Evolutionary conservation across 1,140 invertebrate genomes (phyloP).

Genomic region (Leptinotarsa undecemlineata): DNA sequence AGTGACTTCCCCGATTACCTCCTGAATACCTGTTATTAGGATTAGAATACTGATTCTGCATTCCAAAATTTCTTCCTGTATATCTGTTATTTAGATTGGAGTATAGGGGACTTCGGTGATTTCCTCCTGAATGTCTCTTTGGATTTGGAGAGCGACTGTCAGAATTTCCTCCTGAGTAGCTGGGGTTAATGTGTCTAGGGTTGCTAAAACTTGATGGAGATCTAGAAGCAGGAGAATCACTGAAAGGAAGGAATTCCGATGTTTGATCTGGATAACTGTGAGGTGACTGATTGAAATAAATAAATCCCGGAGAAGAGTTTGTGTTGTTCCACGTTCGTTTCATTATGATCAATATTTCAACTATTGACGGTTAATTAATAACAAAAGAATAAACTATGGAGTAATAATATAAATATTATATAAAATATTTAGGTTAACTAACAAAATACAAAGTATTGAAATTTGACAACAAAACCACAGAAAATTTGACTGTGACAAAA

Average conservation of each 20-base stretch:
- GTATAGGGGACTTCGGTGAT: slow-evolving; percentile 28
- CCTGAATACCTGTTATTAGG: slow-evolving; percentile 17
- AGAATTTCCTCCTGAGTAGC: neutral
- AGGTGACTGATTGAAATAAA: slow-evolving; percentile 31
- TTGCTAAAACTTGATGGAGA: slow-evolving; percentile 29
- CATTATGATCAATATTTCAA: slow-evolving; percentile 26
- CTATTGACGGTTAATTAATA: too few relatives aligned
- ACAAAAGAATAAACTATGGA: too few relatives aligned
- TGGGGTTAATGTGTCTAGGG: slow-evolving; percentile 16
- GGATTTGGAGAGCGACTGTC: neutral
- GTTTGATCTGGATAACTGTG: slow-evolving; percentile 20
- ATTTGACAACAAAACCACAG: too few relatives aligned
- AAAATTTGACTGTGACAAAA: too few relatives aligned
- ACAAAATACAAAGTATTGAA: too few relatives aligned
- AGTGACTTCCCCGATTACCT: neutral
- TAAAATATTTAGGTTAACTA: too few relatives aligned
- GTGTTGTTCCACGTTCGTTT: slow-evolving; percentile 26
- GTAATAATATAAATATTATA: too few relatives aligned
- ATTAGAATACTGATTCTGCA: neutral
- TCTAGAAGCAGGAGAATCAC: slow-evolving; percentile 19
- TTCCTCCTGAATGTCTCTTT: neutral
- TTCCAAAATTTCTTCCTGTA: slow-evolving; percentile 10
- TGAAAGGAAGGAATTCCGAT: slow-evolving; percentile 31
- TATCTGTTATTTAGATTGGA: slow-evolving; percentile 27
- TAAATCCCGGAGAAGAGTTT: slow-evolving; percentile 26